These are phyloP conservation scores for Drosophila algonquin DNA, from an alignment of 2,888 invertebrate species.

Conservation along the genomic window DNA sequence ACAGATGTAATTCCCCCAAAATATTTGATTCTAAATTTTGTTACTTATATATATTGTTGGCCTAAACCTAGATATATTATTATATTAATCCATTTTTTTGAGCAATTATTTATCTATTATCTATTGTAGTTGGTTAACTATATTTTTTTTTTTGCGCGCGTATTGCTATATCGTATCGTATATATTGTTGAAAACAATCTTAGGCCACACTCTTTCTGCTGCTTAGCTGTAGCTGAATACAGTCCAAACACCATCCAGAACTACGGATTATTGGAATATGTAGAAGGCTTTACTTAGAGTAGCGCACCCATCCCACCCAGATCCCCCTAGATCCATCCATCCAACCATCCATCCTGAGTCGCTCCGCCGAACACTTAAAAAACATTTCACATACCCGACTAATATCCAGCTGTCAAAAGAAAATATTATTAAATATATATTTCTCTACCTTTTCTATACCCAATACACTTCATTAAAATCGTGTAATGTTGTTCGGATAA, in stretches of 20 bases:
- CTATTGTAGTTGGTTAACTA: slow-evolving; percentile 33
- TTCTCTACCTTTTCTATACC: slow-evolving; percentile 80
- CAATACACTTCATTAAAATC: slow-evolving; percentile 19
- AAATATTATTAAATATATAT: slow-evolving; percentile 57
- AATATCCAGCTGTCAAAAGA: slow-evolving; percentile 5
- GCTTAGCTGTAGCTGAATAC: slow-evolving; percentile 66
- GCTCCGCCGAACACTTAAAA: slow-evolving; percentile 32
- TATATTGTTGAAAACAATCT: slow-evolving; percentile 40
- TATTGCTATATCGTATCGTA: slow-evolving; percentile 66
- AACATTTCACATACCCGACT: slow-evolving; percentile 29
- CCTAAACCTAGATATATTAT: slow-evolving; percentile 50
- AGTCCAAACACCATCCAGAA: slow-evolving; percentile 64
- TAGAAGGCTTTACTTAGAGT: slow-evolving; percentile 45
- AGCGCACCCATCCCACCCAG: background rate
- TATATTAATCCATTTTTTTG: slow-evolving; percentile 55
- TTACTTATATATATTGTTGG: slow-evolving; percentile 47
- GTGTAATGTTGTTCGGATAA: slow-evolving; percentile 47
- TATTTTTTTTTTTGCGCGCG: slow-evolving; percentile 31
- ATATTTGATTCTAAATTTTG: slow-evolving; percentile 42
- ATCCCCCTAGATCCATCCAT: too few species aligned
- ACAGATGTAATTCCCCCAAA: slow-evolving; percentile 89
- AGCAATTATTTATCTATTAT: slow-evolving; percentile 43
- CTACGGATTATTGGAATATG: slow-evolving; percentile 71
- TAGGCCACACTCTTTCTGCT: slow-evolving; percentile 56
- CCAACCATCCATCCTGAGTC: background rate